phyloP scores from a whole-genome alignment of 2,113 vertebrate species.

The Oreotrochilus melanogaster region DNA sequence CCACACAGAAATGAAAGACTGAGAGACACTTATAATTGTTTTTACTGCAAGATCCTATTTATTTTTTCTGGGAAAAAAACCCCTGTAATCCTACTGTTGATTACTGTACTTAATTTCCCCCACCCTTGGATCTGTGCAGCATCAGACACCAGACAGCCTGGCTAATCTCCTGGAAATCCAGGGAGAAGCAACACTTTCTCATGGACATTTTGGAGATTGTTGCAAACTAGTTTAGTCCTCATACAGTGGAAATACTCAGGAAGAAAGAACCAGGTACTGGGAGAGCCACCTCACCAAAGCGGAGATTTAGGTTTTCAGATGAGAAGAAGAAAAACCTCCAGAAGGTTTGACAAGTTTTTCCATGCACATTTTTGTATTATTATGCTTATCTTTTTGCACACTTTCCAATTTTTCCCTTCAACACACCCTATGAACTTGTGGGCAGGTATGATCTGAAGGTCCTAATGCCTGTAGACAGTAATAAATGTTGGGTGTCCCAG shows the following conservation, averaged over 20 bases:
- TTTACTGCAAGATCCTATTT: neutral
- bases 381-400: neutral
- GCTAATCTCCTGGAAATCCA: neutral
- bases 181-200: neutral
- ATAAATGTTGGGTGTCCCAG: neutral
- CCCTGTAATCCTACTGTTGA: neutral
- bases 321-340: neutral
- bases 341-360: neutral
- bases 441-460: neutral
- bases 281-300: neutral
- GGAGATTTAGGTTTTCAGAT: neutral
- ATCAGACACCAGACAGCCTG: neutral
- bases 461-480: neutral
- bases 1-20: neutral
- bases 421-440: neutral
- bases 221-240: neutral
- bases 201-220: neutral
- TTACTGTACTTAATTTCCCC: neutral
- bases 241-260: neutral
- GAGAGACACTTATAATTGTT: neutral
- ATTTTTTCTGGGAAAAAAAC: neutral
- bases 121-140: neutral
- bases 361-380: neutral
- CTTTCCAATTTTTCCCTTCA: neutral
- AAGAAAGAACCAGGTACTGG: neutral